Evolutionary conservation across 2,797 vertebrate species (phyloP).

Genomic region (Pteropus rufus): DNA sequence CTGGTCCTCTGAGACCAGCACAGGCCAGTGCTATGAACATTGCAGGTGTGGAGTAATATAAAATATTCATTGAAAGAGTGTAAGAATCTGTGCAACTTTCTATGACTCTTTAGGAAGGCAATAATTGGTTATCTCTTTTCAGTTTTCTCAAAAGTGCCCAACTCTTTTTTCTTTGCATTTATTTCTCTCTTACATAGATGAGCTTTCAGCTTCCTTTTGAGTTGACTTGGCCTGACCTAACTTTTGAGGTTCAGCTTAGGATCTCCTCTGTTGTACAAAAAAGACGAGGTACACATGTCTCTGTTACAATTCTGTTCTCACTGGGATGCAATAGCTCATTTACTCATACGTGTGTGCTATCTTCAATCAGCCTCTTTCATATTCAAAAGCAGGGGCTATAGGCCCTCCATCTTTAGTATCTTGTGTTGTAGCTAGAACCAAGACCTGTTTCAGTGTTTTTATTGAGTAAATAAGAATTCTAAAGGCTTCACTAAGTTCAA

Average conservation of each 20-base stretch:
- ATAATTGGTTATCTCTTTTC: background rate
- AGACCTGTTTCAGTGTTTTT: background rate
- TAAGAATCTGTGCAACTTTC: background rate
- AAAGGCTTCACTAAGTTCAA: background rate
- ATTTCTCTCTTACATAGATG: background rate
- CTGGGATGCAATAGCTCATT: background rate
- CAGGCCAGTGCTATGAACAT: background rate
- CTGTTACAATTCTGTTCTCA: background rate
- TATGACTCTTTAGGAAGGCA: background rate
- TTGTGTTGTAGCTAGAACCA: background rate
- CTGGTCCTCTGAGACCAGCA: background rate
- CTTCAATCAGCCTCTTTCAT: background rate
- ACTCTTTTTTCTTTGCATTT: background rate
- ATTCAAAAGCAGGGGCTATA: background rate
- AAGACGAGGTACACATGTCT: background rate
- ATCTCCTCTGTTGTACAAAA: background rate
- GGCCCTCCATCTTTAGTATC: background rate
- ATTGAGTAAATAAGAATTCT: background rate
- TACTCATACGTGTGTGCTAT: background rate
- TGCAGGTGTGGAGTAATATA: background rate
- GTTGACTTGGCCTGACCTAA: background rate
- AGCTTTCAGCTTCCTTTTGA: background rate
- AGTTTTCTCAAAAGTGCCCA: background rate
- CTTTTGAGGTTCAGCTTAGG: background rate
- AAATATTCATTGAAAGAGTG: background rate